Conservation (phyloP, 2,888 invertebrate genomes). For the Lithophane semibrunnea region DNA sequence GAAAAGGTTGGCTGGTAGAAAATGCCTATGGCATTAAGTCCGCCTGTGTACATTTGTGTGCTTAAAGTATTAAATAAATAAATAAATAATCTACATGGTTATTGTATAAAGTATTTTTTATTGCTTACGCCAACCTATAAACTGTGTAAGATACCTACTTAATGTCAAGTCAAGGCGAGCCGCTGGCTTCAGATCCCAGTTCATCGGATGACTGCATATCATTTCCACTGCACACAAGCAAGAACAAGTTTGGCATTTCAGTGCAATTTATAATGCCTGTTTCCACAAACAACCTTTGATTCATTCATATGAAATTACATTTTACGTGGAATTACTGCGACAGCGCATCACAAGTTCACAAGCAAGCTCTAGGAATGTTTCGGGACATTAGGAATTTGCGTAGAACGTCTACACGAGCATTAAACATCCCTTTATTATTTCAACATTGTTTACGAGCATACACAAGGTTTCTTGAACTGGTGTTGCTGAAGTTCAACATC, state of each 20-base stretch:
- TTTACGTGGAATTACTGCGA: slow-evolving; percentile 14
- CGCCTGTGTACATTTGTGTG: no score
- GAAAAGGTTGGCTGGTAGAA: no score
- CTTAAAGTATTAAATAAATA: no score
- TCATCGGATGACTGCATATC: slow-evolving; percentile 25
- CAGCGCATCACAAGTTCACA: slow-evolving; percentile 1
- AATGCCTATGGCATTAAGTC: no score
- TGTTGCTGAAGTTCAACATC: slow-evolving; percentile 22
- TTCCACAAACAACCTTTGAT: slow-evolving; percentile 20
- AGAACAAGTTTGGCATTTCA: slow-evolving; percentile 31
- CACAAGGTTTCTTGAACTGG: slow-evolving; percentile 17
- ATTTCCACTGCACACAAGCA: slow-evolving; percentile 25
- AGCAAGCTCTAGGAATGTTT: slow-evolving; percentile 21
- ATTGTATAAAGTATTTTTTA: neutral
- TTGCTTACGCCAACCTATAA: slow-evolving; percentile 1
- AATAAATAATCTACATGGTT: neutral
- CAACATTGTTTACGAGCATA: slow-evolving; percentile 18
- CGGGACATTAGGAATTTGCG: slow-evolving; percentile 16
- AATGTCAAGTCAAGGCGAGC: slow-evolving; percentile 33
- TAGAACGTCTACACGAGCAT: slow-evolving; percentile 4
- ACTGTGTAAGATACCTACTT: slow-evolving; percentile 24
- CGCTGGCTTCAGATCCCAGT: slow-evolving; percentile 20
- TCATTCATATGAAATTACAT: slow-evolving; percentile 19
- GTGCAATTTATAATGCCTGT: slow-evolving; percentile 15
- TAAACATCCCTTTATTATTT: slow-evolving; percentile 14